Conservation (phyloP, 2,888 invertebrate species). For the Sicus ferrugineus region DNA sequence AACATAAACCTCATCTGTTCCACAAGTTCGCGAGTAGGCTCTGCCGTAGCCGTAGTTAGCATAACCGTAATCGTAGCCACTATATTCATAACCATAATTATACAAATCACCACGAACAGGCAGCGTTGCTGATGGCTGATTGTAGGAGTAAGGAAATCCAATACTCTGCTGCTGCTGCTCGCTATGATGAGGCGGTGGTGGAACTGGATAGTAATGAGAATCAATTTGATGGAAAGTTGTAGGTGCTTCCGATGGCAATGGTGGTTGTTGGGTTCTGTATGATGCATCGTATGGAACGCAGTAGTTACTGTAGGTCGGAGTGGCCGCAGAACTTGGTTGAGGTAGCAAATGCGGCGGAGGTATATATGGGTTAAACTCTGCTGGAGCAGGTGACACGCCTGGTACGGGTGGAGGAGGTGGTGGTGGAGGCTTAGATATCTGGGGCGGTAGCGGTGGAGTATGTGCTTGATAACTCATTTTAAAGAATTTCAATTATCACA, state of each 20-base stretch:
- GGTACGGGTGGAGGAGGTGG: conserved; percentile 28
- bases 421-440: conserved; percentile 14
- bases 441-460: conserved; percentile 42
- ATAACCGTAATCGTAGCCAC: conserved; percentile 12
- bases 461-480: conserved; percentile 52
- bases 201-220: conserved; percentile 4
- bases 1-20: neutral
- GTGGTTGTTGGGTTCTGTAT: conserved; percentile 4
- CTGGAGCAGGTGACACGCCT: conserved; percentile 24
- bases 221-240: neutral
- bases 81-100: conserved; percentile 24
- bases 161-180: neutral
- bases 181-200: conserved; percentile 9
- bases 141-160: conserved; percentile 38
- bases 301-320: conserved; percentile 16
- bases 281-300: conserved; percentile 14
- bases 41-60: conserved; percentile 21
- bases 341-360: conserved; percentile 34
- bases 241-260: conserved; percentile 4
- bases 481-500: neutral
- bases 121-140: conserved; percentile 35
- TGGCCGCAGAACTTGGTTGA: conserved; percentile 6
- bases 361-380: conserved; percentile 36
- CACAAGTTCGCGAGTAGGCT: conserved; percentile 4
- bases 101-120: neutral